Base-by-base conservation (phyloP, 2,113 vertebrate species). In the Corydoras maculifer region DNA sequence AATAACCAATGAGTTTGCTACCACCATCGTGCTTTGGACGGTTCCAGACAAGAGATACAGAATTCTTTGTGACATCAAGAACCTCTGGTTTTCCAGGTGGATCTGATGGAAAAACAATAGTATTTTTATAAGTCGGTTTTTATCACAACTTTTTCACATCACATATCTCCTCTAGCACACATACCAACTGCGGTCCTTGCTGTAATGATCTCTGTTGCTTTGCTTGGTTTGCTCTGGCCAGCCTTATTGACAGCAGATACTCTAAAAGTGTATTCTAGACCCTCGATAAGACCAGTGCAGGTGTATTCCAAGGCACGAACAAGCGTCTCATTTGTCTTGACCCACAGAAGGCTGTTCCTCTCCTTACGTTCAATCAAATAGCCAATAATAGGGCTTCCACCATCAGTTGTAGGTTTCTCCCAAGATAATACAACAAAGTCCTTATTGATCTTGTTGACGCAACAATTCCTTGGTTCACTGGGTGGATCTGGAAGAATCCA, bases 71-170 rank as follows among this genome's bases (percentile, higher is more conserved):
- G 75, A 98, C 90, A 82, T 99, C 97, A 85, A 94, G 91, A 77
- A 92, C 87, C 88, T 99, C 94, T 29, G 97, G 97, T 88, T 99
- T 99, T 73, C 97, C 96, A 79, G 97, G 97, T 70, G 92, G 92
- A 87, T 99, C 97, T 99, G 64, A 71, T 18, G 68, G 68, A 58
- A 48, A 54, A 48, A n/a, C 13, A n/a, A n/a, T 0, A 13, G 43
- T 25, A 25, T 54, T 4, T 8, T 62, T 70, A 50, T 25, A 25
- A 25, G 18, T 25, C 2, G 29, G 58, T 51, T 62, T 0, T 49
- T 9, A 29, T 7, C 61, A 60, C 4, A 55, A 43, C 7, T 43
- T 43, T 61, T 35, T 69, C 5, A 69, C n/a, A 55, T 50, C 3
- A 31, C 4, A 53, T 57, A 53, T 65, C 6, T 7, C 15, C 30